Conservation (phyloP, 2,113 vertebrate genomes). For the Chrysochloris asiatica region DNA sequence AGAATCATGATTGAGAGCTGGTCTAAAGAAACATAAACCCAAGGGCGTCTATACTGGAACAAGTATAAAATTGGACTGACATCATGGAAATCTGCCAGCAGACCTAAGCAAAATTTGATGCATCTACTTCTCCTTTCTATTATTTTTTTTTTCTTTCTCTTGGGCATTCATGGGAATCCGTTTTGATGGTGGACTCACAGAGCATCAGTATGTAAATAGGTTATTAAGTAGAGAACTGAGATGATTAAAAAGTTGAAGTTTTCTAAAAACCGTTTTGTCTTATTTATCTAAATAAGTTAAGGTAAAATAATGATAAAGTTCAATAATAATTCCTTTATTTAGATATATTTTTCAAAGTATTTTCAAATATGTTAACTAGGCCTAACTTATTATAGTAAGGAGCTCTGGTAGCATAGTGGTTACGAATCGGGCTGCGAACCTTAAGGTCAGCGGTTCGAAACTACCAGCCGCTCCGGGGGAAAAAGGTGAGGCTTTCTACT, state of each 20-base stretch:
- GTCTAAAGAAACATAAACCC: background rate
- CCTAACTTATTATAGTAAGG: too few relatives aligned
- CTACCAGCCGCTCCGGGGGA: too few relatives aligned
- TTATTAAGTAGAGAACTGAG: background rate
- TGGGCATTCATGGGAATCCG: conserved; percentile 20
- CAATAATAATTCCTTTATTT: conserved; percentile 16
- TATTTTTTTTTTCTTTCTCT: conserved; percentile 51
- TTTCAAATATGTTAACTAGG: background rate
- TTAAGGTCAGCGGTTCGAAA: too few relatives aligned
- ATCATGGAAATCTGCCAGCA: conserved; percentile 71
- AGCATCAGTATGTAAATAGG: background rate
- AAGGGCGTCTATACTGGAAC: background rate
- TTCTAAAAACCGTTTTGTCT: background rate
- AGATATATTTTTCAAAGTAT: background rate
- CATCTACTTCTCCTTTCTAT: conserved; percentile 71
- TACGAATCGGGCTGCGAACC: too few relatives aligned
- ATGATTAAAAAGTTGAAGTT: background rate
- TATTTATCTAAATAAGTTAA: background rate
- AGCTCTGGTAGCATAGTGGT: too few relatives aligned
- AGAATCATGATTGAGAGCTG: background rate
- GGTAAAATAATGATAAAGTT: background rate
- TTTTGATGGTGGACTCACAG: background rate
- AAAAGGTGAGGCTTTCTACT: too few relatives aligned
- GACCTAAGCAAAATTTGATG: conserved; percentile 67
- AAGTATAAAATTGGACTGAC: conserved; percentile 62